Percentiles rank a stretch among this genome's conserved stretches.
Evolutionary conservation across 2,888 invertebrate species (phyloP).

Genomic region (Agriotes lineatus): DNA sequence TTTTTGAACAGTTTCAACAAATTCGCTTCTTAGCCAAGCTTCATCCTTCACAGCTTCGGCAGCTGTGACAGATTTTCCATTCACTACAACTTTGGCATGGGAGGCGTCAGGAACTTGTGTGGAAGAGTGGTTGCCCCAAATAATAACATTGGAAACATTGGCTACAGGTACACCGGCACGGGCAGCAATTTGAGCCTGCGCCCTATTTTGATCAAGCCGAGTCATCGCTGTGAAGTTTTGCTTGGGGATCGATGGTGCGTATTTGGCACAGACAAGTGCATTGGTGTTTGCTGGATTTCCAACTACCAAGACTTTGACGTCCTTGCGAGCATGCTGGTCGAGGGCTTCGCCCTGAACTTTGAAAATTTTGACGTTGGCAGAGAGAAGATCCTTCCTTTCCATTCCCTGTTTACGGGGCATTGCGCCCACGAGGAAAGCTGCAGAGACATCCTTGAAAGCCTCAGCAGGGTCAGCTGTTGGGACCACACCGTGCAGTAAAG

Average conservation of each 20-base stretch:
- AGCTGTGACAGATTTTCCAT: conserved; percentile 72
- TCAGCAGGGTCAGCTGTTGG: conserved; percentile 89
- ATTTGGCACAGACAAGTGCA: conserved; percentile 94
- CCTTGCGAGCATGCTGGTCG: conserved; percentile 90
- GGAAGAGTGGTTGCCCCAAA: conserved; percentile 99
- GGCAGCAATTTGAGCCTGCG: conserved; percentile 88
- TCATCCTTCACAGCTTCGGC: conserved; percentile 84
- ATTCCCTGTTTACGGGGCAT: conserved; percentile 98
- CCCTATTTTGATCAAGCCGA: conserved; percentile 97
- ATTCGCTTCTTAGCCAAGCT: conserved; percentile 82
- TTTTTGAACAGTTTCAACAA: conserved; percentile 94
- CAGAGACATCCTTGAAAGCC: conserved; percentile 96
- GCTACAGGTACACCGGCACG: conserved; percentile 77
- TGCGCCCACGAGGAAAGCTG: conserved; percentile 96
- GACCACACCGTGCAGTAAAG: conserved; percentile 85
- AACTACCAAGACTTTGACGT: conserved; percentile 95
- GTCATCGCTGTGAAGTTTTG: conserved; percentile 99
- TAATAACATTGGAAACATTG: conserved; percentile 87
- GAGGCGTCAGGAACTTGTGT: conserved; percentile 97
- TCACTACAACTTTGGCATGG: conserved; percentile 70
- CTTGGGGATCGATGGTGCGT: conserved; percentile 95
- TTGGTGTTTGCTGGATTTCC: conserved; percentile 99
- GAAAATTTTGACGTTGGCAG: conserved; percentile 98
- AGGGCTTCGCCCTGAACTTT: conserved; percentile 96
- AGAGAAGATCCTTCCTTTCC: conserved; percentile 97